Conservation (phyloP, 92 coral and sea anemone species). For the Bergia puertoricense region DNA sequence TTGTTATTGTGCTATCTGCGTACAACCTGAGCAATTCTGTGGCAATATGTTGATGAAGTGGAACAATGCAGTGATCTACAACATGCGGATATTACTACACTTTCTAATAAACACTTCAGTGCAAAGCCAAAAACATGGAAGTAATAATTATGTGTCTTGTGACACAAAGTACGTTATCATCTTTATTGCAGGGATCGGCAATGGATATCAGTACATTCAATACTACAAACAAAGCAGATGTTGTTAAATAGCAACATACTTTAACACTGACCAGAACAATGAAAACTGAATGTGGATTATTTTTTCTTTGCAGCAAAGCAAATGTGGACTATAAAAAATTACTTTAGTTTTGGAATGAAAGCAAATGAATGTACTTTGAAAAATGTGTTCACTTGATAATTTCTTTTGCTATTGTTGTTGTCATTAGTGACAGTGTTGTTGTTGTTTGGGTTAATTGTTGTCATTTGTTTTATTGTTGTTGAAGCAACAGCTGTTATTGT, state of each 20-base stretch:
- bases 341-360: not conserved
- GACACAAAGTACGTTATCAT: not conserved
- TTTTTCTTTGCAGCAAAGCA: conserved; percentile 29
- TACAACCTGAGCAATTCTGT: not conserved
- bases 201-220: not conserved
- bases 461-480: not conserved
- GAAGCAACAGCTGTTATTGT: not conserved
- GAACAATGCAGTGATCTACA: not conserved
- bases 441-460: not conserved
- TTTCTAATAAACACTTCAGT: not conserved
- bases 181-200: conserved; percentile 39
- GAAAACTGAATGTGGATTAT: conserved; percentile 3
- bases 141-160: not conserved
- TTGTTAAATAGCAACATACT: not conserved
- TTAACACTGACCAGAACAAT: not conserved
- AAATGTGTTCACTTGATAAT: not conserved
- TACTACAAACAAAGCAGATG: not conserved
- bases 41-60: not conserved
- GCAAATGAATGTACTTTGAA: not conserved
- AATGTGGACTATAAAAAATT: not conserved
- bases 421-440: not conserved
- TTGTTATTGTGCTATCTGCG: not conserved
- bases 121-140: not conserved
- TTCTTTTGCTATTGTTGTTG: not conserved
- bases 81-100: not conserved